These are phyloP conservation scores for Lepidurus packardi DNA, from an alignment of 1,140 invertebrate genomes.

Conservation along the genomic window DNA sequence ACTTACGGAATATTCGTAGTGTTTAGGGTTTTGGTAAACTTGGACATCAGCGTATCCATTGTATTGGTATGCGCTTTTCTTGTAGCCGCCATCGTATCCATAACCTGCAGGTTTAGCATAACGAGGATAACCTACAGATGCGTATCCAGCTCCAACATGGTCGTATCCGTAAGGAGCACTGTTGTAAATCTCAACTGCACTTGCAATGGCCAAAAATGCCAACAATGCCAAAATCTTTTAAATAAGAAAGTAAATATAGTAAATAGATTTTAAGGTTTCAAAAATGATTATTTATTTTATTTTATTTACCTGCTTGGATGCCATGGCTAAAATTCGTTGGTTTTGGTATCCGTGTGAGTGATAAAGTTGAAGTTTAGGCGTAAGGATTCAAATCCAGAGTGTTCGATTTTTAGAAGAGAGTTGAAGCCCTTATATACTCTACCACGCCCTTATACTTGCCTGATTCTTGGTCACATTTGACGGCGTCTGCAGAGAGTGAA, in stretches of 20 bases:
- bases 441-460: background rate
- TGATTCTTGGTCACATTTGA: background rate
- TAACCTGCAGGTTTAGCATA: background rate
- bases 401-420: background rate
- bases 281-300: too few species aligned
- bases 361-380: too few species aligned
- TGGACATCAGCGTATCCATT: background rate
- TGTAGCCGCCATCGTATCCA: background rate
- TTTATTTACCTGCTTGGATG: too few species aligned
- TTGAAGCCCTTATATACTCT: background rate
- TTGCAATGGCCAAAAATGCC: background rate
- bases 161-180: background rate
- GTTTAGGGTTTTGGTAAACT: background rate
- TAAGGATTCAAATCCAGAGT: too few species aligned
- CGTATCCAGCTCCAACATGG: background rate
- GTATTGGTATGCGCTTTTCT: background rate
- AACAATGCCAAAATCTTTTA: background rate
- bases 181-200: background rate
- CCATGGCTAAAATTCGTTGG: too few species aligned
- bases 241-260: background rate
- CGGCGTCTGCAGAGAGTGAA: background rate
- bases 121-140: background rate
- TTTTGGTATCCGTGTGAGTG: too few species aligned
- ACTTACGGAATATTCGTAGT: conserved; percentile 7
- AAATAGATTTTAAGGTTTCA: too few species aligned